Evolutionary conservation across 2,888 invertebrate genomes (phyloP).

Genomic region (Tenthredo amoena): DNA sequence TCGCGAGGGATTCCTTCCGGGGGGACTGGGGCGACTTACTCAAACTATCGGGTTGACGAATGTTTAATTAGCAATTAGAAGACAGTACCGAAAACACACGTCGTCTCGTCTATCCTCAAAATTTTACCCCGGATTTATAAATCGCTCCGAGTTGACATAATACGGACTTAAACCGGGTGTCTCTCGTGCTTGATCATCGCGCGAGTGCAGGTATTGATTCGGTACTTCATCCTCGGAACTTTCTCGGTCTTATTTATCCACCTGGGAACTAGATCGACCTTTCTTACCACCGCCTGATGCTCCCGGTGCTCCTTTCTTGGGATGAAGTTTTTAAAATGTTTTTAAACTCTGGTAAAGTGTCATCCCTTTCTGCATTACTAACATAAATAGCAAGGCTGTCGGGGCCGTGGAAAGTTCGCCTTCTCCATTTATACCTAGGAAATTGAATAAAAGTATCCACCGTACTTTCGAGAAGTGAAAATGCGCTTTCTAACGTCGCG

Average conservation of each 20-base stretch:
- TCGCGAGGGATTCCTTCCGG: background rate
- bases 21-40: background rate
- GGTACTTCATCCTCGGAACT: background rate
- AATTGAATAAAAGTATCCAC: background rate
- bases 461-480: background rate
- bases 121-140: background rate
- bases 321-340: background rate
- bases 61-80: conserved; percentile 39
- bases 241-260: conserved; percentile 19
- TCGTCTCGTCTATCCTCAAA: background rate
- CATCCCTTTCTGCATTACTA: background rate
- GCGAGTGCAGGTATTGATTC: conserved; percentile 40
- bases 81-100: conserved; percentile 11
- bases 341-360: conserved; percentile 29
- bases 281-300: background rate
- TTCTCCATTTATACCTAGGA: background rate
- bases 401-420: background rate
- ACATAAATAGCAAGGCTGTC: conserved; percentile 5
- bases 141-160: background rate
- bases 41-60: conserved; percentile 41
- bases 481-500: background rate
- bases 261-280: background rate
- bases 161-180: background rate
- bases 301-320: background rate
- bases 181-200: background rate